A percentile compares a stretch with the other conserved stretches of the same genome.
phyloP scores from a whole-genome alignment of 1,140 invertebrate species.

The Eumeta japonica region DNA sequence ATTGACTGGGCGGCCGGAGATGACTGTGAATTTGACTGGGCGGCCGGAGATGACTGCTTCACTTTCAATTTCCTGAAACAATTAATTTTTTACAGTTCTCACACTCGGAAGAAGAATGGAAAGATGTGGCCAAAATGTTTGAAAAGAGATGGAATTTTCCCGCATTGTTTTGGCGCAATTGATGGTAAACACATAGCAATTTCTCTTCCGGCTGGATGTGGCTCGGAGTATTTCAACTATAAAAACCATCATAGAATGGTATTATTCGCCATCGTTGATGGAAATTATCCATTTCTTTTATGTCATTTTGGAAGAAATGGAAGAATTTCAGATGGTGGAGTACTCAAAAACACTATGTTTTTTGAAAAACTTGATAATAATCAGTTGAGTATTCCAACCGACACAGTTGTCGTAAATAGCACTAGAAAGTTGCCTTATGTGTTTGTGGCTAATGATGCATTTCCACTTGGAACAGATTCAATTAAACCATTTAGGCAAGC shows the following conservation, averaged over 20 bases:
- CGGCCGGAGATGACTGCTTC: too few relatives aligned
- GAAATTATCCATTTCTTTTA: neutral
- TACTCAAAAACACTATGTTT: neutral
- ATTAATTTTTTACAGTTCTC: too few relatives aligned
- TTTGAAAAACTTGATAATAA: conserved; percentile 1
- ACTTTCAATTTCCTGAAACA: too few relatives aligned
- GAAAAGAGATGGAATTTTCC: conserved; percentile 5
- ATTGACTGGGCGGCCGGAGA: too few relatives aligned
- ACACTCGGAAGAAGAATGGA: too few relatives aligned
- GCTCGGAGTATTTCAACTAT: conserved; percentile 1
- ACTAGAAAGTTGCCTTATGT: too few relatives aligned
- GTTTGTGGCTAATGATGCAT: too few relatives aligned
- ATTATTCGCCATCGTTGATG: conserved; percentile 4
- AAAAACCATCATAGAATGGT: neutral
- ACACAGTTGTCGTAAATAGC: conserved; percentile 3
- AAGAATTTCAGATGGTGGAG: conserved; percentile 3
- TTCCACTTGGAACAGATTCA: conserved; percentile 5
- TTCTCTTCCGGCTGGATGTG: neutral
- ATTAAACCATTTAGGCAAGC: too few relatives aligned
- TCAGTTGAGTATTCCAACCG: too few relatives aligned
- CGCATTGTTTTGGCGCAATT: neutral
- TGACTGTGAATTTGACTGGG: too few relatives aligned
- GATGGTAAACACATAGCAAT: conserved; percentile 2
- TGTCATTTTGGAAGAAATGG: conserved; percentile 4
- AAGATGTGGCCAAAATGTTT: too few relatives aligned